These are phyloP conservation scores for Lampropteryx suffumata DNA, from an alignment of 2,888 invertebrate genomes.

Conservation along the genomic window DNA sequence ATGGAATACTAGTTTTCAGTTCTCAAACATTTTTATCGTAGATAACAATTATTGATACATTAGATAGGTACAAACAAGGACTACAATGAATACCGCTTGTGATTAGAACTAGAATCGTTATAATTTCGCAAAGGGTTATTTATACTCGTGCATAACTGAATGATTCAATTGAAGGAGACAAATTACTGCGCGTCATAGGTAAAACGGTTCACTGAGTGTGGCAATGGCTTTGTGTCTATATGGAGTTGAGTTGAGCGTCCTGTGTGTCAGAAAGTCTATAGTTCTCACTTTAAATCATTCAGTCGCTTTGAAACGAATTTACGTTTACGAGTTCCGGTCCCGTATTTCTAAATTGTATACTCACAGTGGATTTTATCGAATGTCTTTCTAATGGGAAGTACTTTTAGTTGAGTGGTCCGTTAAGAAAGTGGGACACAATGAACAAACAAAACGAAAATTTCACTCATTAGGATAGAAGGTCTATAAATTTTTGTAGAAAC, in stretches of 20 bases:
- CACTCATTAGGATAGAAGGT: not conserved
- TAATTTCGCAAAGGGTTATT: constrained; percentile 47
- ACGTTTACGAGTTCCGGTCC: constrained; percentile 53
- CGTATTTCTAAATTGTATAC: constrained; percentile 54
- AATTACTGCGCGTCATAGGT: constrained; percentile 52
- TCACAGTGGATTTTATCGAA: constrained; percentile 45
- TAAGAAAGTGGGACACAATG: constrained; percentile 28
- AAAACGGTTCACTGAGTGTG: constrained; percentile 39
- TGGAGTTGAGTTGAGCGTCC: constrained; percentile 46
- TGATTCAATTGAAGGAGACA: constrained; percentile 56
- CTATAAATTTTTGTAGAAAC: not conserved
- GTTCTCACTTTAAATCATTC: constrained; percentile 50
- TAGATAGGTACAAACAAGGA: too few relatives aligned
- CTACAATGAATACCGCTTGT: too few relatives aligned
- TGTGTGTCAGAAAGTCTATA: constrained; percentile 54
- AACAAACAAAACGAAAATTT: constrained; percentile 9
- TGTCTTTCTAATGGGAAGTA: constrained; percentile 46
- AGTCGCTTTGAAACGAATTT: constrained; percentile 57
- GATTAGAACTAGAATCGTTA: constrained; percentile 32
- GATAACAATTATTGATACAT: constrained; percentile 1
- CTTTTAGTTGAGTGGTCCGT: constrained; percentile 32
- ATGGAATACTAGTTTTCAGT: constrained; percentile 48
- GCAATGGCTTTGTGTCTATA: constrained; percentile 48
- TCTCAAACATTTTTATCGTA: constrained; percentile 27
- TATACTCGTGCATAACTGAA: constrained; percentile 40